Evolutionary conservation across 1,140 invertebrate genomes (phyloP), one percentile per base, ranked within the genome.

Genomic region (Drosophila quadrilineata): DNA sequence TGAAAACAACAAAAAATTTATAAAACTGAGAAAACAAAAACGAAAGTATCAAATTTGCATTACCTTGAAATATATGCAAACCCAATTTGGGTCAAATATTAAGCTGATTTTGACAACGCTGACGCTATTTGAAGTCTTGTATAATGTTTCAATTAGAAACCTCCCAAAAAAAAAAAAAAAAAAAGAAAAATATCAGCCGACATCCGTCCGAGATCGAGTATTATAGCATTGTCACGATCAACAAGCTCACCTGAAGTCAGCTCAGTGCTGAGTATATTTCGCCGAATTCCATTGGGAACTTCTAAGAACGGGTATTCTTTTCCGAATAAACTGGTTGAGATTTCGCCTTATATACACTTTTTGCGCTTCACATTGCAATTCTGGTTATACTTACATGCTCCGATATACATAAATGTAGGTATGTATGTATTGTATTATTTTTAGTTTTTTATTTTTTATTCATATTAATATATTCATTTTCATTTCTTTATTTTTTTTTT

Each of bases 11-110:
- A 58, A 54, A 45, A 65, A 58, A 48, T 41, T 9, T 12, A 24
- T 19, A 60, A 52, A 54, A 60, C 49, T 54, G 33, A 45, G 49
- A 50, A 75, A 22, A 35, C 14, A 66, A 71, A 71, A 82, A 45
- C 54, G 77, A 82, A 82, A 82, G 77, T 82, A 82, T 82, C 77
- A 84, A 71, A 84, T 84, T 82, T 66, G 69, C 69, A 71, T 73
- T 74, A 59, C 77, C 77, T 82, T 82, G 77, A 82, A 77, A 67
- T 73, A 63, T 60, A 62, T 59, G 64, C 77, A 59, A 36, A 48
- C 22, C 60, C 53, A 82, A 82, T 84, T 82, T 84, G 53, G 77
- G 77, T 84, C 70, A 84, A 84, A 67, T 70, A 54, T 50, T 33
- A 52, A 67, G 64, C 64, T 45, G 48, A n/a, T 26, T 64, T 53